Percentiles rank a stretch among this genome's conserved stretches.
Conservation (phyloP, 2,797 vertebrate genomes). For the Microctenopoma steveboyesi region DNA sequence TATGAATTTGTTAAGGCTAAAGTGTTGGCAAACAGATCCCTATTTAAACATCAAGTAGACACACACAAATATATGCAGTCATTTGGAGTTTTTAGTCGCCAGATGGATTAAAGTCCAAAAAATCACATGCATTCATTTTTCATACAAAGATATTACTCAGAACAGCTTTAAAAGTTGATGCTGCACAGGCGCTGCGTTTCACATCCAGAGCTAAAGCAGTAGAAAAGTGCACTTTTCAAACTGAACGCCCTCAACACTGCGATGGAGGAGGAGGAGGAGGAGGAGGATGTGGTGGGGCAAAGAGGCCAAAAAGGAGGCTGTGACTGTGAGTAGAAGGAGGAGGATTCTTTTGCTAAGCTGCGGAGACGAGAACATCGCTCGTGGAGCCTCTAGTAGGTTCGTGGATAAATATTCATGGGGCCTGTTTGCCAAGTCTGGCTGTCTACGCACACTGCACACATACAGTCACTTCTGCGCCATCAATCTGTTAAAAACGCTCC, state of each 20-base stretch:
- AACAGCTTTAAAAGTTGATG: not conserved
- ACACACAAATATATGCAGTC: not conserved
- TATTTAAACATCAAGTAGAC: constrained; percentile 1
- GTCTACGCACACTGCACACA: constrained; percentile 33
- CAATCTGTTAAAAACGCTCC: not conserved
- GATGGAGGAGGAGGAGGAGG: too few relatives aligned
- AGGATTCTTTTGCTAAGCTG: constrained; percentile 16
- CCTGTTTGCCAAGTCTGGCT: constrained; percentile 44
- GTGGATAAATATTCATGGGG: constrained; percentile 78
- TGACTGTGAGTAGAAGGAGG: not conserved
- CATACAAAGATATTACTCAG: not conserved
- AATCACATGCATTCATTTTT: too few relatives aligned
- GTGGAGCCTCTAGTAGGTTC: constrained; percentile 39
- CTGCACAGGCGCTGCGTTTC: not conserved
- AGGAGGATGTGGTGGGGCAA: not conserved
- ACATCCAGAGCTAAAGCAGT: too few relatives aligned
- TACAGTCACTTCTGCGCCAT: constrained; percentile 31
- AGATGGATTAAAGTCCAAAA: not conserved
- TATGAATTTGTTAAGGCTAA: not conserved
- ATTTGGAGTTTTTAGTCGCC: not conserved
- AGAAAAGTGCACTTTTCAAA: constrained; percentile 5
- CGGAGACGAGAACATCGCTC: constrained; percentile 39
- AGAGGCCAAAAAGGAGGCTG: constrained; percentile 2
- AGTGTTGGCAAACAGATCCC: not conserved
- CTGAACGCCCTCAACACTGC: too few relatives aligned